Base-by-base conservation (phyloP, 2,888 invertebrate species). In the Onchidella celtica region DNA sequence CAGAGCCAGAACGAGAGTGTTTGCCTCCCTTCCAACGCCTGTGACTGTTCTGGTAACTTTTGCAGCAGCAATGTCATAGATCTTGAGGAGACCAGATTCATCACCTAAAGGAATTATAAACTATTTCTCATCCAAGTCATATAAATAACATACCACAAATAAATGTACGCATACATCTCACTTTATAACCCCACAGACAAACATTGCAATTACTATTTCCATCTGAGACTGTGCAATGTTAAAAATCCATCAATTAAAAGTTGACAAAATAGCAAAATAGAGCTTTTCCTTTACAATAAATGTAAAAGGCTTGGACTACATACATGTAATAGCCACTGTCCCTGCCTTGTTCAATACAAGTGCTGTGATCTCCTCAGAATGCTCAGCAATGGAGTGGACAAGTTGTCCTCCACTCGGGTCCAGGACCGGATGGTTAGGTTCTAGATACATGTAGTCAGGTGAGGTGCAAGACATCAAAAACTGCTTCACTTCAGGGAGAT, bases 341-440 rank as follows among this genome's bases (percentile, higher is more conserved):
- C 88, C 88, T 72, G 88, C 86, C 6, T 57, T n/a, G 14, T 87
- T 86, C 57, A 91, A 83, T 63, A 87, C 90, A 11, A 91, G 63
- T 1, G 84, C 84, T 2, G 83, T 83, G 29, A 90, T 85, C 34
- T 88, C 86, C 32, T 84, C 82, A 4, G 85, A 86, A 81, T 91
- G 90, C 79, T 88, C 89, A 11, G 88, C 86, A 83, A 90, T 85
- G 32, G 84, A 85, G 81, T 89, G 88, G 3, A 90, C 40, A 3
- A 90, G 86, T 73, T 89, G 87, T 24, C 91, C 90, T 0, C 90
- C 90, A 3, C 90, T 88, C 61, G 86, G 85, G n/a, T 83, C 81
- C 21, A 89, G 79, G 2, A 90, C 84, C 2, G 81, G 82, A 68
- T 86, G 84, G 80, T 86, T 86, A 0, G 89, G 87, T 29, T 86